phyloP scores from a whole-genome alignment of 2,113 vertebrate genomes.

The Protomyctophum bolini region DNA sequence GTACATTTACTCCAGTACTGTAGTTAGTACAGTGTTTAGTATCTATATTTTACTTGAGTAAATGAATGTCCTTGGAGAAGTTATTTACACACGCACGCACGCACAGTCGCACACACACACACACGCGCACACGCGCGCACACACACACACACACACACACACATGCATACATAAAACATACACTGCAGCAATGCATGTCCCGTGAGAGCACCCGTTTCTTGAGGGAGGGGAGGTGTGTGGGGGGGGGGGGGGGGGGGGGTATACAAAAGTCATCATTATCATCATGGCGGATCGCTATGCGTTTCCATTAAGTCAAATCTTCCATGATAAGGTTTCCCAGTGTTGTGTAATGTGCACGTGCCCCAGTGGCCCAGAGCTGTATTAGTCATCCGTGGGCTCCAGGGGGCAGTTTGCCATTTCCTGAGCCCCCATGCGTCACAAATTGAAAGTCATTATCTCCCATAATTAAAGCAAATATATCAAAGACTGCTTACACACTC shows the following conservation, averaged over 20 bases:
- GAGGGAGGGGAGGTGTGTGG: slow-evolving; percentile 20
- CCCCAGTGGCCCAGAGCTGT: slow-evolving; percentile 21
- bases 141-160: slow-evolving; percentile 21
- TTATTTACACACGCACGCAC: too few relatives aligned
- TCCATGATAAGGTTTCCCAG: slow-evolving; percentile 31
- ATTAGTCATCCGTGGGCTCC: slow-evolving; percentile 38
- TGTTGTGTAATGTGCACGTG: too few relatives aligned
- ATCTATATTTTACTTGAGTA: too few relatives aligned
- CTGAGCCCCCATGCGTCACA: slow-evolving; percentile 37
- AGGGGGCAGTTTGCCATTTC: slow-evolving; percentile 39
- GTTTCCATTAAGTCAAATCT: slow-evolving; percentile 50
- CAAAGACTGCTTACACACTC: slow-evolving; percentile 38
- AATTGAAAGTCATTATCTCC: slow-evolving; percentile 60
- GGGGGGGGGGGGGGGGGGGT: slow-evolving; percentile 25
- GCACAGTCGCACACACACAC: too few relatives aligned
- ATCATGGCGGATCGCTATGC: slow-evolving; percentile 44
- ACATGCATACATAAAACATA: slow-evolving; percentile 6
- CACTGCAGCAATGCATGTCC: slow-evolving; percentile 8
- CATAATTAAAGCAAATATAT: slow-evolving; percentile 64
- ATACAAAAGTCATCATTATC: slow-evolving; percentile 63
- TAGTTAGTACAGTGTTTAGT: too few relatives aligned
- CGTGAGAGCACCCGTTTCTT: not conserved
- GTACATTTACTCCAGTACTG: too few relatives aligned
- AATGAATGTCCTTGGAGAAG: too few relatives aligned
- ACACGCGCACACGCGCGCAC: too few relatives aligned